These are phyloP conservation scores for Halictus ligatus DNA, from an alignment of 2,888 invertebrate species.

Conservation along the genomic window DNA sequence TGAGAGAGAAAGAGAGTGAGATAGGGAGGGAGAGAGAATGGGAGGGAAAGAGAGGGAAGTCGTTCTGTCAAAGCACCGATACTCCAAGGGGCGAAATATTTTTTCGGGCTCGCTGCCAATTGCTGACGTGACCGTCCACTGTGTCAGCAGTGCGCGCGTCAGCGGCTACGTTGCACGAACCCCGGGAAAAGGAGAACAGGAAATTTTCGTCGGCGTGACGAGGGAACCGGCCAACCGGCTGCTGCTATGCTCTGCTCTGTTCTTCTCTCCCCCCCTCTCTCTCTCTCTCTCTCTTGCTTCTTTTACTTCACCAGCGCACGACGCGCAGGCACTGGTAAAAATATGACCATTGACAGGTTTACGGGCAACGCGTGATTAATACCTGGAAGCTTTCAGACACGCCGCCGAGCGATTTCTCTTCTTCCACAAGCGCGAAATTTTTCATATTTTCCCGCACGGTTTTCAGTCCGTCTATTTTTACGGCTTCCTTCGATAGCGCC, in stretches of 20 bases:
- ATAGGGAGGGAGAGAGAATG: no score
- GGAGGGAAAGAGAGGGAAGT: background rate
- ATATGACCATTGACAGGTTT: conserved; percentile 38
- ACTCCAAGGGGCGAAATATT: conserved; percentile 62
- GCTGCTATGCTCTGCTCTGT: background rate
- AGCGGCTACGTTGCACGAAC: conserved; percentile 55
- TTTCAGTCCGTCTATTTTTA: background rate
- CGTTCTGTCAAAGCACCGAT: conserved; percentile 47
- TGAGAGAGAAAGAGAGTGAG: background rate
- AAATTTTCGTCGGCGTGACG: conserved; percentile 46
- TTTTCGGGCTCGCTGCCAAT: conserved; percentile 68
- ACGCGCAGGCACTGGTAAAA: conserved; percentile 27
- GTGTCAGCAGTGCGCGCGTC: conserved; percentile 67
- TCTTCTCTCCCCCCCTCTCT: background rate
- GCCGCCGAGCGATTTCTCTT: conserved; percentile 27
- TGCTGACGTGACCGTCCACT: conserved; percentile 64
- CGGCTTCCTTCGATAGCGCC: background rate
- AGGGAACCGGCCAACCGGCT: conserved; percentile 10
- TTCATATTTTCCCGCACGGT: conserved; percentile 7
- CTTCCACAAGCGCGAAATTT: background rate
- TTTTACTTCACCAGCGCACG: conserved; percentile 10
- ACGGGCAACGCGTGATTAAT: conserved; percentile 23
- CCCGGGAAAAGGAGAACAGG: conserved; percentile 26
- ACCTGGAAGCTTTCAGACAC: conserved; percentile 19
- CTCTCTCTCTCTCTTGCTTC: background rate